These are phyloP conservation scores for Aphelocoma californica DNA, from an alignment of 2,797 vertebrate species.

Conservation along the genomic window DNA sequence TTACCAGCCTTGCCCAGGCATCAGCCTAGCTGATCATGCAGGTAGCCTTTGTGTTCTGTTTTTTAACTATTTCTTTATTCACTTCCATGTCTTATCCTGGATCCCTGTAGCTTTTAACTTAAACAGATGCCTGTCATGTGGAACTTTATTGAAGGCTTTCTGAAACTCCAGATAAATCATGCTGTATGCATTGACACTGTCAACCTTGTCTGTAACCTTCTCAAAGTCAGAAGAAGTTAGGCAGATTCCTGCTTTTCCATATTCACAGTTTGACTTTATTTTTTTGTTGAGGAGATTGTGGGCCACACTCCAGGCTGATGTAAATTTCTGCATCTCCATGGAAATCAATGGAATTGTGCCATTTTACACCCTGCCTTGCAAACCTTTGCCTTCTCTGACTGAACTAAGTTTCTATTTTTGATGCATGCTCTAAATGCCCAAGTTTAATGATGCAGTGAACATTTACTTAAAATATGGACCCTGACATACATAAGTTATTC, in stretches of 20 bases:
- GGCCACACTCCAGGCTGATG: not conserved
- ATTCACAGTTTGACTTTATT: constrained; percentile 33
- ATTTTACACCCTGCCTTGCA: not conserved
- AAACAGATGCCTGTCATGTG: constrained; percentile 74
- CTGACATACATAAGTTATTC: constrained; percentile 66
- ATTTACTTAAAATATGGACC: constrained; percentile 73
- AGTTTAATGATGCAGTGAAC: constrained; percentile 74
- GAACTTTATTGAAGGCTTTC: constrained; percentile 77
- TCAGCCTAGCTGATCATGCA: constrained; percentile 23
- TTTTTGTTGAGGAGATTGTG: not conserved
- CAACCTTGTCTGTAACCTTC: constrained; percentile 75
- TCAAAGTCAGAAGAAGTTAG: constrained; percentile 76
- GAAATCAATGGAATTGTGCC: not conserved
- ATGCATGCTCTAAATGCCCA: constrained; percentile 67
- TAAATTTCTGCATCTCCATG: not conserved
- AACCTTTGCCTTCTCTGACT: constrained; percentile 46
- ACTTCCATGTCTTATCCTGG: constrained; percentile 35
- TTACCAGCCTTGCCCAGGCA: constrained; percentile 26
- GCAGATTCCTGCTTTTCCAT: constrained; percentile 16
- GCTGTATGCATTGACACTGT: constrained; percentile 61
- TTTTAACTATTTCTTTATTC: constrained; percentile 64
- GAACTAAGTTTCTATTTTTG: constrained; percentile 71
- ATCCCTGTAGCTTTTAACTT: constrained; percentile 65
- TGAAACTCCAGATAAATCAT: constrained; percentile 78
- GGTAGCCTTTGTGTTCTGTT: constrained; percentile 8